Evolutionary conservation across 2,797 vertebrate species (phyloP), one percentile per base, ranked within the genome.

Genomic region (Anableps anableps): DNA sequence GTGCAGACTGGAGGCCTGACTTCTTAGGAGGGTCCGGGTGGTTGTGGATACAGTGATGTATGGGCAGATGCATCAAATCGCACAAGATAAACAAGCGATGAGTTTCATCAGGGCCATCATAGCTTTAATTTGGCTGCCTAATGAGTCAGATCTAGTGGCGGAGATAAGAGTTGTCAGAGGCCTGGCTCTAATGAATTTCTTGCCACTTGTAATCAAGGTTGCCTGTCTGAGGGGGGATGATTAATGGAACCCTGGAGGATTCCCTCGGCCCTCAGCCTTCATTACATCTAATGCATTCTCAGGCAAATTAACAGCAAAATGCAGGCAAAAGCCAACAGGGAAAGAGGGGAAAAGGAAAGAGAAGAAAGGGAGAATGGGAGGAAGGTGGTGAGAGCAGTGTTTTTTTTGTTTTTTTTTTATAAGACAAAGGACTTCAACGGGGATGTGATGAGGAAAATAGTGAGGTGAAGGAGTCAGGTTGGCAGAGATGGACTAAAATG

Each of bases 161-260:
- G 96, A 97, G 97, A 97, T 98, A 97, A 97, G 97, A 97, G 97
- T 97, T 98, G 97, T 98, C 97, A 98, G 96, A 96, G 96, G 96
- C 96, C 94, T 91, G 93, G 96, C 96, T 97, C 97, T 98, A 98
- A 98, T 98, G 97, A 98, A 98, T 98, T 97, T 98, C 97, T 97
- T 98, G 97, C 96, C 97, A 98, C 97, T 98, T 98, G 97, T 98
- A 98, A 98, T 98, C 97, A 98, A 97, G 97, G 97, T 97, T 96
- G 96, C 96, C 97, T 98, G 97, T 97, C 97, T 97, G 97, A 97
- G 96, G 97, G 96, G 95, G 94, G 92, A 97, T 97, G 97, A 97
- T 98, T 97, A 97, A 97, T 97, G 97, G 96, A 96, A 93, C 97
- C 97, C 97, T 96, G 96, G 96, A 97, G 97, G 97, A 97, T 97